These are phyloP conservation scores for Paramuricea clavata DNA, from an alignment of 92 coral and sea anemone species.

Conservation along the genomic window DNA sequence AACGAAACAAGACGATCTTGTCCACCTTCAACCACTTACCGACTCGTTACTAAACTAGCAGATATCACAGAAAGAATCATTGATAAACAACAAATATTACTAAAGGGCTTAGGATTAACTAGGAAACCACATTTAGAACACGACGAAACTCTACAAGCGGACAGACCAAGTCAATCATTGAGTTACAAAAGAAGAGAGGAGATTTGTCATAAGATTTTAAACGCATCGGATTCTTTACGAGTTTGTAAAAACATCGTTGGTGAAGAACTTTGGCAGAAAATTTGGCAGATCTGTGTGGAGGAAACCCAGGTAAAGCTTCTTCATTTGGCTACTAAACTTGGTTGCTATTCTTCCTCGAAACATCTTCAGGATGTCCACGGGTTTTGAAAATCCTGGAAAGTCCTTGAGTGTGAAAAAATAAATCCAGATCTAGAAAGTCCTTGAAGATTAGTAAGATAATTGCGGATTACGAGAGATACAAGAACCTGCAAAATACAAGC, in stretches of 20 bases:
- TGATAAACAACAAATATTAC: conserved; percentile 12
- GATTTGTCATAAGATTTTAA: conserved; percentile 23
- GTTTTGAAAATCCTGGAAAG: too few species aligned
- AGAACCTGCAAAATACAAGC: too few species aligned
- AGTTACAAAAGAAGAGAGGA: conserved; percentile 11
- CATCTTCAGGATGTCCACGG: too few species aligned
- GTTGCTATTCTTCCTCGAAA: neutral
- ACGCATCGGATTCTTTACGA: neutral
- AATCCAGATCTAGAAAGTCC: too few species aligned
- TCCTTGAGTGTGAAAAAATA: too few species aligned
- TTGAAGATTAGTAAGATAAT: too few species aligned
- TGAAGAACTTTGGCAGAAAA: conserved; percentile 27
- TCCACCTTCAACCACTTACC: neutral
- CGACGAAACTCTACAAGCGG: conserved; percentile 1
- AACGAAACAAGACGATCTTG: neutral
- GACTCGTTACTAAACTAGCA: neutral
- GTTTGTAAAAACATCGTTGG: conserved; percentile 27
- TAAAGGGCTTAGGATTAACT: neutral
- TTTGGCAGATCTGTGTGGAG: conserved; percentile 32
- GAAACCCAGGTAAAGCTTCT: conserved; percentile 23
- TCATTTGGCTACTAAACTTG: neutral
- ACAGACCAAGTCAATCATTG: conserved; percentile 9
- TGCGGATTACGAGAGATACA: too few species aligned
- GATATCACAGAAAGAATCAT: conserved; percentile 18
- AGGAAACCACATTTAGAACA: neutral